These are phyloP conservation scores for Zaprionus inermis DNA, from an alignment of 1,140 invertebrate species.

Conservation along the genomic window DNA sequence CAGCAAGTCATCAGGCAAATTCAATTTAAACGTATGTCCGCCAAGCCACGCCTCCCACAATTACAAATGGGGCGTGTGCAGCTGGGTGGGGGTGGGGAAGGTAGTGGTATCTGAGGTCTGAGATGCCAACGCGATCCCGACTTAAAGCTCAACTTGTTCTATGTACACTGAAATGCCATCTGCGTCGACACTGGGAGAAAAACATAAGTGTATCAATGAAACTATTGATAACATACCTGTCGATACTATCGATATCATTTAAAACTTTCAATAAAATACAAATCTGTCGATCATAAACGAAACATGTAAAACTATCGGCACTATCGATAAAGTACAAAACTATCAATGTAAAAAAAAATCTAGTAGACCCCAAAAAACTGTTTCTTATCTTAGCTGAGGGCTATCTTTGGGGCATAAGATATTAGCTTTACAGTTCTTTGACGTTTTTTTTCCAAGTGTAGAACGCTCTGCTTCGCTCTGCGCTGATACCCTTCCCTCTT, in stretches of 20 bases:
- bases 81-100: neutral
- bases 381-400: too few relatives aligned
- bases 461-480: neutral
- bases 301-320: too few relatives aligned
- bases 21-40: conserved; percentile 82
- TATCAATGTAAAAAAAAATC: too few relatives aligned
- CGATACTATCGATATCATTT: too few relatives aligned
- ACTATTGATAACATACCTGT: too few relatives aligned
- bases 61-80: conserved; percentile 17
- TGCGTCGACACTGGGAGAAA: conserved; percentile 1
- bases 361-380: too few relatives aligned
- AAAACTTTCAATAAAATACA: too few relatives aligned
- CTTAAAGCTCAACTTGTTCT: conserved; percentile 52
- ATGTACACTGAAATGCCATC: conserved; percentile 24
- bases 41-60: conserved; percentile 27
- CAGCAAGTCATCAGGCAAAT: conserved; percentile 83
- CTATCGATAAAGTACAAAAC: too few relatives aligned
- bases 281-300: too few relatives aligned
- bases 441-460: neutral
- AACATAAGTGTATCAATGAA: neutral
- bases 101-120: too few relatives aligned
- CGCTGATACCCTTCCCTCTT: neutral
- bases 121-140: conserved; percentile 17
- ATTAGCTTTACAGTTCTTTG: neutral
- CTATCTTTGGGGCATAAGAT: too few relatives aligned